Conservation (phyloP, 2,888 invertebrate species). For the Scelioninae gen. 1 region DNA sequence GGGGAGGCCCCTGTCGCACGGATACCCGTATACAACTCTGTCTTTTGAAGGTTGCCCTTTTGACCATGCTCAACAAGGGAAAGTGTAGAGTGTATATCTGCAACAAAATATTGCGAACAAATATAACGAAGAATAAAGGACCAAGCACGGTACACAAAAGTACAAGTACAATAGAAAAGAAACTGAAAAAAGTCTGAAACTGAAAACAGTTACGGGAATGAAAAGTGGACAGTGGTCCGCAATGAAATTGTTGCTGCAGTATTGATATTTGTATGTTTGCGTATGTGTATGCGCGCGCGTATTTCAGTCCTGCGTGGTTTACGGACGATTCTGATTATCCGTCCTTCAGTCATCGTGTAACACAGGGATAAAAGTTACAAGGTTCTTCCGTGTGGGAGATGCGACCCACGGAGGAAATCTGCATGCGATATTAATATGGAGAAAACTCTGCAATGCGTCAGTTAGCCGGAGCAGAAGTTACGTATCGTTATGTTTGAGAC, state of each 20-base stretch:
- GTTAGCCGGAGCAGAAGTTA: constrained; percentile 55
- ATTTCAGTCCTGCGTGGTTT: constrained; percentile 28
- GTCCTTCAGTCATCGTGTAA: constrained; percentile 15
- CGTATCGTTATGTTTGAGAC: constrained; percentile 51
- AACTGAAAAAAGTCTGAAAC: too few relatives aligned
- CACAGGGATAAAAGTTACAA: constrained; percentile 40
- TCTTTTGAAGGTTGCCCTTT: constrained; percentile 28
- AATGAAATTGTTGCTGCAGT: constrained; percentile 49
- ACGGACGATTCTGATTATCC: constrained; percentile 27
- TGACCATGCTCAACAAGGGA: constrained; percentile 21
- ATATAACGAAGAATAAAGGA: not conserved
- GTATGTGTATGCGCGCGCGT: constrained; percentile 51
- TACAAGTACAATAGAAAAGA: not conserved
- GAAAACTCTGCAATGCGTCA: constrained; percentile 86
- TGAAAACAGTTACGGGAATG: constrained; percentile 22
- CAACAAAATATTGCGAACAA: constrained; percentile 18
- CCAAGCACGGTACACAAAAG: not conserved
- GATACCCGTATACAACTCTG: constrained; percentile 43
- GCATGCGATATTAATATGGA: constrained; percentile 91
- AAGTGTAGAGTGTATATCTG: constrained; percentile 7
- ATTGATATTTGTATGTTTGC: constrained; percentile 43
- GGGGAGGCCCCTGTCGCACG: constrained; percentile 9
- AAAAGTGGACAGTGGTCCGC: constrained; percentile 63
- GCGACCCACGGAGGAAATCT: not conserved
- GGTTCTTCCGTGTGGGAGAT: not conserved